Percentiles rank a stretch among this genome's conserved stretches.
phyloP scores from a whole-genome alignment of 2,888 invertebrate species.

The Ochropleura leucogaster region DNA sequence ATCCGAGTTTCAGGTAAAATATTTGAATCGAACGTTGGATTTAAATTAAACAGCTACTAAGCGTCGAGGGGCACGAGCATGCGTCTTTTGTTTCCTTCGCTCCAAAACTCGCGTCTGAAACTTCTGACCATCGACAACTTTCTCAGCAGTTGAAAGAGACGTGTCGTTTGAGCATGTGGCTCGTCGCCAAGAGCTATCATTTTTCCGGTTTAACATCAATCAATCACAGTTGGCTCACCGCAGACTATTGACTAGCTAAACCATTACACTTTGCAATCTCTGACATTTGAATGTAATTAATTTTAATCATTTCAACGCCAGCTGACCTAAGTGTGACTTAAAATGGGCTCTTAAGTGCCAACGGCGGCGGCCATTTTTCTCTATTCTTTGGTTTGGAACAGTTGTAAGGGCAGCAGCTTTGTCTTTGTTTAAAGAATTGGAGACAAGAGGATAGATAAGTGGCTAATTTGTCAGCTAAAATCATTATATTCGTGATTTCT shows the following conservation, averaged over 20 bases:
- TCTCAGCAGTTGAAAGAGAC: background rate
- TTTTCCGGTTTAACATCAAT: conserved; percentile 8
- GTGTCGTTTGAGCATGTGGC: background rate
- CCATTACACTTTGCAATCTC: conserved; percentile 3
- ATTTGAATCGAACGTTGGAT: conserved; percentile 1
- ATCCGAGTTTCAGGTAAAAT: conserved; percentile 9
- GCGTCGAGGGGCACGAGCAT: background rate
- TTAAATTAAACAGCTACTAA: conserved; percentile 1
- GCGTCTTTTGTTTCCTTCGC: background rate
- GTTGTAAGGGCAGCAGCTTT: background rate
- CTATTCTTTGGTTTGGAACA: background rate
- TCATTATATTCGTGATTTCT: too few species aligned
- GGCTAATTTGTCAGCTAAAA: too few species aligned
- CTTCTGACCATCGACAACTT: too few species aligned
- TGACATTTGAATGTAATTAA: conserved; percentile 17
- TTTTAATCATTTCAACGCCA: conserved; percentile 15
- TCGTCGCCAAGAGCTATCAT: background rate
- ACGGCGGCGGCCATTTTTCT: background rate
- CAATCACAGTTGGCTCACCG: background rate
- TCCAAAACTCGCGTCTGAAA: background rate
- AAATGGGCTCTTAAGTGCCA: background rate
- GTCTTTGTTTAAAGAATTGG: conserved; percentile 5
- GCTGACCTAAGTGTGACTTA: background rate
- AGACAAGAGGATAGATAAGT: too few species aligned
- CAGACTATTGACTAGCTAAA: conserved; percentile 3